phyloP scores from a whole-genome alignment of 2,113 vertebrate species.

The Tursiops truncatus region DNA sequence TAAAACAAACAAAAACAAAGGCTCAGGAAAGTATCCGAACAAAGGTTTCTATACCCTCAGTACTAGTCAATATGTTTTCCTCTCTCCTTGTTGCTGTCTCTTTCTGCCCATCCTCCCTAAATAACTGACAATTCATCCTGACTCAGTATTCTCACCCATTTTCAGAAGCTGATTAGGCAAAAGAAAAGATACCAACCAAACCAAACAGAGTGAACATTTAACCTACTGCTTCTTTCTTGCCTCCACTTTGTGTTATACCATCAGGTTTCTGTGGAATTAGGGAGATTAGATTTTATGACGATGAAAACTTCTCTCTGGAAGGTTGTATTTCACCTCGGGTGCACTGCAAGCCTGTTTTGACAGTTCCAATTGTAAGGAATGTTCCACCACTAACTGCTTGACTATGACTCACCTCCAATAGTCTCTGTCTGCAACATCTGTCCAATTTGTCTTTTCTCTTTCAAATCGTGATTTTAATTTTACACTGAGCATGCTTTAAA shows the following conservation, averaged over 20 bases:
- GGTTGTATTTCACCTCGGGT: conserved; percentile 52
- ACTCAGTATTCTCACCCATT: not conserved
- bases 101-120: not conserved
- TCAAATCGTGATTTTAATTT: not conserved
- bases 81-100: not conserved
- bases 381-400: not conserved
- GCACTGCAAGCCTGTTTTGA: conserved; percentile 66
- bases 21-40: not conserved
- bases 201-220: not conserved
- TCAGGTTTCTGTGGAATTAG: conserved; percentile 47
- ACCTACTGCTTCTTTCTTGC: not conserved
- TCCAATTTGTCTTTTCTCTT: conserved; percentile 56
- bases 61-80: no score
- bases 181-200: not conserved
- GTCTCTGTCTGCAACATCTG: conserved; percentile 47
- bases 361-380: conserved; percentile 56
- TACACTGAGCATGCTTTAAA: conserved; percentile 46
- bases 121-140: not conserved
- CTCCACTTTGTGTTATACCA: not conserved
- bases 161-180: not conserved
- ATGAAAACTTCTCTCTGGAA: conserved; percentile 35
- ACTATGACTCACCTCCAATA: conserved; percentile 47
- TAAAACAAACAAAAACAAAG: not conserved
- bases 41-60: not conserved
- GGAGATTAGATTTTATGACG: conserved; percentile 67